These are phyloP conservation scores for Acropternis orthonyx DNA, from an alignment of 2,797 vertebrate species.

Conservation along the genomic window DNA sequence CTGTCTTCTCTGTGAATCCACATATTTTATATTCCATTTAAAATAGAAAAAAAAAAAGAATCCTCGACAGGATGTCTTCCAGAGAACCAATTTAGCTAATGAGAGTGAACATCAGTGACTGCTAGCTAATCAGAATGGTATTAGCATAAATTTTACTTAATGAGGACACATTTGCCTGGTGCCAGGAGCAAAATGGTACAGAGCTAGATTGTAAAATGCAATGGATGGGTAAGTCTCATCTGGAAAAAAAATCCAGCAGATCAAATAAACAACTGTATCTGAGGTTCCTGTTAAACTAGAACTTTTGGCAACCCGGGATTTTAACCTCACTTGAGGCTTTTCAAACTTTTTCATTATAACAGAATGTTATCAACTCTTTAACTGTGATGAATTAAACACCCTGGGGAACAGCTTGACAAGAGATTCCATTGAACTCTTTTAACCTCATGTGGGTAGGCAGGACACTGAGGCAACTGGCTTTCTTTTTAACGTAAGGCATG, in stretches of 20 bases:
- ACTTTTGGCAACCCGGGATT: background rate
- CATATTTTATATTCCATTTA: conserved; percentile 60
- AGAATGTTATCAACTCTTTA: conserved; percentile 33
- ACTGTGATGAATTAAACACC: conserved; percentile 51
- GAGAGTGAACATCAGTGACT: conserved; percentile 62
- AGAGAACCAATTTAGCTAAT: conserved; percentile 55
- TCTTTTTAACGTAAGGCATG: background rate
- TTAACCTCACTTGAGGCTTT: conserved; percentile 14
- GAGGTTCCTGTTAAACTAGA: background rate
- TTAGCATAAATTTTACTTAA: conserved; percentile 66
- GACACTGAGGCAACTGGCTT: background rate
- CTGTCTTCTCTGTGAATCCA: conserved; percentile 33
- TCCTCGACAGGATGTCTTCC: conserved; percentile 25
- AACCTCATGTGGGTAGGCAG: conserved; percentile 11
- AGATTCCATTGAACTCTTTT: conserved; percentile 17
- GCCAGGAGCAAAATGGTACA: conserved; percentile 17
- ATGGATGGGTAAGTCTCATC: background rate
- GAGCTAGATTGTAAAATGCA: conserved; percentile 6
- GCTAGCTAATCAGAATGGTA: conserved; percentile 61
- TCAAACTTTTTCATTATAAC: conserved; percentile 15
- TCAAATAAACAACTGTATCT: background rate
- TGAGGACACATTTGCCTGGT: conserved; percentile 29
- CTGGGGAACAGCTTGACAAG: conserved; percentile 31
- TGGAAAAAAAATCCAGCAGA: background rate
- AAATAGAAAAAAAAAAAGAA: background rate